Evolutionary conservation across 1,140 invertebrate genomes (phyloP).

Genomic region (Globodera rostochiensis): DNA sequence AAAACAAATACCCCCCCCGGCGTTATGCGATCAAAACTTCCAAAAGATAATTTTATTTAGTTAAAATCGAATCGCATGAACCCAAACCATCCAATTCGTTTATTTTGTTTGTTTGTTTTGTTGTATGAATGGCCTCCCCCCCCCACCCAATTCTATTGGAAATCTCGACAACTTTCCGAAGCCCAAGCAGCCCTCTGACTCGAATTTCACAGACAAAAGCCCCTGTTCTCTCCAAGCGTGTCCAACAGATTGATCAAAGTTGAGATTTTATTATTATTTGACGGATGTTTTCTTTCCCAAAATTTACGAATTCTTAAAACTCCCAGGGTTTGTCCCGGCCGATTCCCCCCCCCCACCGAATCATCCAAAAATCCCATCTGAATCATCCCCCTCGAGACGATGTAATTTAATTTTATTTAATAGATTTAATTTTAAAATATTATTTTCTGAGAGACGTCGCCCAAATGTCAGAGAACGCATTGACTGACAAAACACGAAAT

Average conservation of each 20-base stretch:
- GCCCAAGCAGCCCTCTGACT: not conserved
- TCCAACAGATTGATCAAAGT: not conserved
- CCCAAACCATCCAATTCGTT: not conserved
- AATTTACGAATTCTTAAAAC: not conserved
- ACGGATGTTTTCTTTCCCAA: not conserved
- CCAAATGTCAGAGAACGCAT: not conserved
- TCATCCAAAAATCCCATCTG: not conserved
- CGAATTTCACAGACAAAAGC: too few relatives aligned
- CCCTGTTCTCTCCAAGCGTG: not conserved
- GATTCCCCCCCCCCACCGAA: not conserved
- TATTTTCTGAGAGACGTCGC: not conserved
- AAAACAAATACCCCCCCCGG: not conserved
- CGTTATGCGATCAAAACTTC: not conserved
- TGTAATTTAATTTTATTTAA: slow-evolving; percentile 7
- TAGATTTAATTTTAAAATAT: slow-evolving; percentile 8
- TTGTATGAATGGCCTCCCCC: not conserved
- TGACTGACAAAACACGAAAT: not conserved
- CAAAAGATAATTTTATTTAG: not conserved
- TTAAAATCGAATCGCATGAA: not conserved
- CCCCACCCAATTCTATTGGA: not conserved
- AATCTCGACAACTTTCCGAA: not conserved
- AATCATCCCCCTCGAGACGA: not conserved
- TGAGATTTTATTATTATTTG: not conserved
- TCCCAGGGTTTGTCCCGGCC: not conserved
- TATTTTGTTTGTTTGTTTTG: not conserved